Evolutionary conservation across 1,140 invertebrate species (phyloP).

Genomic region (Heliconius melpomene): DNA sequence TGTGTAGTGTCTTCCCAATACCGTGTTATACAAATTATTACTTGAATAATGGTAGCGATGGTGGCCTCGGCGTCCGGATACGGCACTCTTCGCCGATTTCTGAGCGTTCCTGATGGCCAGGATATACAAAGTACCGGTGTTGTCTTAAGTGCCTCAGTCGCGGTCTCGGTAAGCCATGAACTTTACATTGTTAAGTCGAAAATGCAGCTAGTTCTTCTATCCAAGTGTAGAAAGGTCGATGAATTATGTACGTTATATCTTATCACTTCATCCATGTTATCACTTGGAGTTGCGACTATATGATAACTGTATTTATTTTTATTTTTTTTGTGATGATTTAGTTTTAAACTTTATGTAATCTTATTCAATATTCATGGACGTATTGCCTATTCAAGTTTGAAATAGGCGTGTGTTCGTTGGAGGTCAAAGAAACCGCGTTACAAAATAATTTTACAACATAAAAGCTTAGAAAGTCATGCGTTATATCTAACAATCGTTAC

Average conservation of each 20-base stretch:
- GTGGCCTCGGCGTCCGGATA: conserved; percentile 76
- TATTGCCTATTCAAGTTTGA: conserved; percentile 12
- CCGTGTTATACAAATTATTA: conserved; percentile 22
- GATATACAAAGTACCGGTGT: conserved; percentile 49
- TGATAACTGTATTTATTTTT: conserved; percentile 27
- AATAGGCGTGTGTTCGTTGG: background rate
- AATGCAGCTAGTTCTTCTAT: conserved; percentile 45
- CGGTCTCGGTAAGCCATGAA: conserved; percentile 69
- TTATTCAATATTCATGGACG: background rate
- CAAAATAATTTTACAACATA: conserved; percentile 47
- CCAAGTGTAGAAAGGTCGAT: conserved; percentile 29
- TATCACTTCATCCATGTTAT: background rate
- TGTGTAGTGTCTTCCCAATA: conserved; percentile 51
- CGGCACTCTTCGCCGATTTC: conserved; percentile 74
- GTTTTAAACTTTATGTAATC: background rate
- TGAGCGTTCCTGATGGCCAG: conserved; percentile 73
- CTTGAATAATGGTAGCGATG: conserved; percentile 72
- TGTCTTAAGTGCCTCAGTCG: conserved; percentile 67
- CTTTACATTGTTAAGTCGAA: conserved; percentile 37
- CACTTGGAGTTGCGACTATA: background rate
- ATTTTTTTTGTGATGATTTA: background rate
- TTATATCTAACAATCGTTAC: conserved; percentile 44
- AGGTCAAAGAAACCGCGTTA: conserved; percentile 45
- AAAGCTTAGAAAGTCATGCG: conserved; percentile 61
- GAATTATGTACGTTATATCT: conserved; percentile 6